Base-by-base conservation (phyloP, 2,797 vertebrate species). In the Coregonus suidteri region DNA sequence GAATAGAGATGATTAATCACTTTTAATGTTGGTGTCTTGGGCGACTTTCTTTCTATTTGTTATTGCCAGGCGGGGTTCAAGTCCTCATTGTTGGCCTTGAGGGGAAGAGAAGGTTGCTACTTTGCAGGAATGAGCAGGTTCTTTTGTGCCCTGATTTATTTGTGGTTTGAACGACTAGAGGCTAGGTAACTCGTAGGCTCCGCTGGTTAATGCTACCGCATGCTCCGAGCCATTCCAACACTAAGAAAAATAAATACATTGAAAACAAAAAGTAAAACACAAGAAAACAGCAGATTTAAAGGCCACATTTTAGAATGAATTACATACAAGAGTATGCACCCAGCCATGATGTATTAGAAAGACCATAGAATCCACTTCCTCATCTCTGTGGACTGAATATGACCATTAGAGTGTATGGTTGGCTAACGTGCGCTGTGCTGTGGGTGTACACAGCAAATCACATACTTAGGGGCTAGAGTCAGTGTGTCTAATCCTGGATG, bases 1-100 rank as follows among this genome's bases (percentile, higher is more conserved):
- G 94, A 94, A 90, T 85, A 91, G 93, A 94, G 93, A 97, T 97
- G 97, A 98, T 99, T 96, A 98, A 99, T 98, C 96, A 96, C 96
- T 97, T 95, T 95, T 96, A 97, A 97, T 97, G 94, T 94, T 94
- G 95, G 96, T 95, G 96, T 97, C 96, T 96, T 91, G 93, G 93
- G 95, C 96, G 95, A 96, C 95, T 97, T 96, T 97, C 96, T 94
- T 96, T 96, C 96, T 98, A 97, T 98, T 98, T 98, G 96, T 98
- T 98, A 97, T 97, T 96, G 95, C 95, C 94, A 94, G 87, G 87
- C 59, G 92, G 95, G 96, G 96, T 95, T 96, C 85, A 91, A 93
- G 91, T 92, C 91, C 91, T 92, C 81, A 89, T 93, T 93, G 94
- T 93, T 94, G 95, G 95, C 30, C 96, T 94, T 80, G 90, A 79